Evolutionary conservation across 2,113 vertebrate genomes (phyloP), one percentile per base, ranked within the genome.

Genomic region (Heterochromis multidens): DNA sequence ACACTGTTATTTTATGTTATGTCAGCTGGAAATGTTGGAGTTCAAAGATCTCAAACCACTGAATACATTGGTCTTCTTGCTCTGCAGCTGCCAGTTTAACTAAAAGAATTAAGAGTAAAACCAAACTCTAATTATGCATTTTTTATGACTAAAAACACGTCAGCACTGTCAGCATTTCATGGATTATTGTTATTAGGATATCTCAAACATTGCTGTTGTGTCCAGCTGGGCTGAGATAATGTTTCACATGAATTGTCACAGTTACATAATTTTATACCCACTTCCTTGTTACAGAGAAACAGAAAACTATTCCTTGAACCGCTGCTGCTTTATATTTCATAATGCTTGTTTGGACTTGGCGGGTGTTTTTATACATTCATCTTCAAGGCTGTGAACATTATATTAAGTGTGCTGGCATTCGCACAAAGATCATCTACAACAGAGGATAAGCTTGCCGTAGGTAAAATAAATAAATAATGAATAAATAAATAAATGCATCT

Each of bases 331-430:
- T 33, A 83, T 19, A 60, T 81, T 63, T 79, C 31, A 79, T 37
- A 58, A 29, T 14, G 52, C 58, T 52, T 78, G 60, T 91, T 87
- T 43, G 31, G 54, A 88, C 49, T 83, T 58, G 46, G 87, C 84
- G 77, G 67, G 63, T 77, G 33, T 88, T 78, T 81, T 83, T 79
- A 88, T 77, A 61, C 31, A 87, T 89, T 82, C 83, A 81, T 63
- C 87, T 91, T 90, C 43, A 84, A 87, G 89, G 93, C 91, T 90
- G 83, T 92, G 86, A 83, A 91, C 83, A 62, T 77, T 77, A 61
- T 60, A 59, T 86, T 79, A 90, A 81, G 40, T 91, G 49, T 88
- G 80, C 59, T 84, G 58, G 72, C 82, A 77, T 84, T 87, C 14
- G 23, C 12, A 83, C 87, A 84, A 23, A 52, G 29, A 85, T 72